These are phyloP conservation scores for Thelaira solivaga DNA, from an alignment of 2,888 invertebrate species.

Conservation along the genomic window DNA sequence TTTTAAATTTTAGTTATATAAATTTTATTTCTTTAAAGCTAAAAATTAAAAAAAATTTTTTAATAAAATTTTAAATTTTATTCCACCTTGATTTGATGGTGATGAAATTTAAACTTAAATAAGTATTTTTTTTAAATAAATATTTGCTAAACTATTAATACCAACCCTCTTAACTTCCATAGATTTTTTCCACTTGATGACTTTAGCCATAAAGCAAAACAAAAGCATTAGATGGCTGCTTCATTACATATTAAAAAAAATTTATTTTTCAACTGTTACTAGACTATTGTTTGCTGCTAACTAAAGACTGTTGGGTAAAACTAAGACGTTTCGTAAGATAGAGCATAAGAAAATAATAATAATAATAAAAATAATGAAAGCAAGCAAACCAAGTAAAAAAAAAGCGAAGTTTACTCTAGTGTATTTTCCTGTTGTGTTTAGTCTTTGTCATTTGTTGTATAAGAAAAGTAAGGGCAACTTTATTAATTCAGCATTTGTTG, in stretches of 20 bases:
- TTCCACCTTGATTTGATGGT: background rate
- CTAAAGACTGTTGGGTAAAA: conserved; percentile 35
- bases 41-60: too few relatives aligned
- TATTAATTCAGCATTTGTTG: conserved; percentile 59
- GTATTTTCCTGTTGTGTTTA: conserved; percentile 39
- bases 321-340: conserved; percentile 52
- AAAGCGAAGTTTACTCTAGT: conserved; percentile 37
- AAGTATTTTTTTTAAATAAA: conserved; percentile 23
- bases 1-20: too few relatives aligned
- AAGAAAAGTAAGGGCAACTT: conserved; percentile 44
- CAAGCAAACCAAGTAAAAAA: conserved; percentile 22
- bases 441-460: conserved; percentile 55
- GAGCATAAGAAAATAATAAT: too few relatives aligned
- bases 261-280: background rate
- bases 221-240: conserved; percentile 44
- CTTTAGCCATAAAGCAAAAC: conserved; percentile 36
- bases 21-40: too few relatives aligned
- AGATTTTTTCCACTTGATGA: conserved; percentile 35
- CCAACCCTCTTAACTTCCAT: conserved; percentile 39
- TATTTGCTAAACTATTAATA: conserved; percentile 55
- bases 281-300: conserved; percentile 1
- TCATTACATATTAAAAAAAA: too few relatives aligned
- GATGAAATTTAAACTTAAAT: background rate
- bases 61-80: background rate
- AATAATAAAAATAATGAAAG: conserved; percentile 17